phyloP scores from a whole-genome alignment of 2,888 invertebrate species.

The Glaucopsyche alexis region DNA sequence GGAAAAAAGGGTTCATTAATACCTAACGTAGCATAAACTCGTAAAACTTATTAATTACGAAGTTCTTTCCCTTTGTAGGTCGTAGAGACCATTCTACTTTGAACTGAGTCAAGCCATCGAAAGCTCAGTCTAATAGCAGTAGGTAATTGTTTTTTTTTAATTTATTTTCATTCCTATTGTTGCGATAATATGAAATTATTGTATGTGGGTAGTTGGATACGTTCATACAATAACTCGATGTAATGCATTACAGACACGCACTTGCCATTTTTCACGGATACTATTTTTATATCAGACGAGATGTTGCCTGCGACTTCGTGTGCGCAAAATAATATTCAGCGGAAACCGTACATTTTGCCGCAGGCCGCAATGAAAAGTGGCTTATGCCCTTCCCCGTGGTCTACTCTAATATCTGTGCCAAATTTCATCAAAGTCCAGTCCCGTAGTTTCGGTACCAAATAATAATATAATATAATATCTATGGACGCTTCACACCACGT shows the following conservation, averaged over 20 bases:
- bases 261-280: neutral
- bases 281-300: neutral
- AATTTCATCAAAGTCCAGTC: too few species aligned
- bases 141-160: constrained; percentile 10
- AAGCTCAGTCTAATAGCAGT: neutral
- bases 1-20: neutral
- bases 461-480: too few species aligned
- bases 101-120: neutral
- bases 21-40: constrained; percentile 4
- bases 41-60: constrained; percentile 3
- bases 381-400: too few species aligned
- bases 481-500: too few species aligned
- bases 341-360: too few species aligned
- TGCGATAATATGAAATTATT: neutral
- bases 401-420: too few species aligned
- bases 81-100: neutral
- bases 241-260: constrained; percentile 5
- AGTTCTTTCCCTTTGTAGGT: constrained; percentile 3
- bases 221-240: neutral
- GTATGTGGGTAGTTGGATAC: neutral
- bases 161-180: neutral
- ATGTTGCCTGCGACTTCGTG: too few species aligned
- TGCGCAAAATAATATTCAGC: too few species aligned
- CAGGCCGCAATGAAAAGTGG: too few species aligned
- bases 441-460: too few species aligned